Base-by-base conservation (phyloP, 2,113 vertebrate species). In the Platichthys stellatus region DNA sequence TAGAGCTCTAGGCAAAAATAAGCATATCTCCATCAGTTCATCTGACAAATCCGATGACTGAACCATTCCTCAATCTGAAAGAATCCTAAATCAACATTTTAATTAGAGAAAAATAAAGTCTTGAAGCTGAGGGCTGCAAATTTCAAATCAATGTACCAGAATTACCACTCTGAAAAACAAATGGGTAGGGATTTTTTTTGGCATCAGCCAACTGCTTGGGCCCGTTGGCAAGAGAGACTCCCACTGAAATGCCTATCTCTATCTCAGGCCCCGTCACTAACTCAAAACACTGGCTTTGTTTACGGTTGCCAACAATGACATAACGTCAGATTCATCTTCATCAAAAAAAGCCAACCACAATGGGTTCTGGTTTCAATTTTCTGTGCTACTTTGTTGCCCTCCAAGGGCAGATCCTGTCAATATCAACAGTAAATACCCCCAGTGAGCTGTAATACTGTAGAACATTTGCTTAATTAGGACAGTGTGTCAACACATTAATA, bases 211-310 rank as follows among this genome's bases (percentile, higher is more conserved):
- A 76, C 80, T 26, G 26, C 72, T 61, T 40, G 35, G 65, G 81
- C 80, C 72, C 83, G 56, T 74, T 80, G 80, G 80, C 71, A 10
- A 78, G 43, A 87, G 35, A 78, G 84, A 81, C 86, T 83, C 81
- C 76, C 68, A 71, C 78, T 82, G 81, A 83, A 83, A 86, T 82
- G 85, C 83, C 67, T 67, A 73, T 78, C 86, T 86, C 64, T 69
- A 73, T 76, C 84, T 84, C 51, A 73, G 28, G 70, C 78, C 76
- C 66, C 49, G 35, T 80, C 59, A 8, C 76, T 81, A 89, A 89
- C 86, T 85, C 76, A 71, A 81, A 92, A 89, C 87, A 87, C 78
- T 71, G 78, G 65, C 62, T 88, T 69, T 76, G 74, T 84, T 82
- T 74, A 59, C 10, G 59, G 74, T 51, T 88, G 81, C 82, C 84